phyloP scores from a whole-genome alignment of 92 coral and sea anemone species.

The Palythoa heliodiscus region DNA sequence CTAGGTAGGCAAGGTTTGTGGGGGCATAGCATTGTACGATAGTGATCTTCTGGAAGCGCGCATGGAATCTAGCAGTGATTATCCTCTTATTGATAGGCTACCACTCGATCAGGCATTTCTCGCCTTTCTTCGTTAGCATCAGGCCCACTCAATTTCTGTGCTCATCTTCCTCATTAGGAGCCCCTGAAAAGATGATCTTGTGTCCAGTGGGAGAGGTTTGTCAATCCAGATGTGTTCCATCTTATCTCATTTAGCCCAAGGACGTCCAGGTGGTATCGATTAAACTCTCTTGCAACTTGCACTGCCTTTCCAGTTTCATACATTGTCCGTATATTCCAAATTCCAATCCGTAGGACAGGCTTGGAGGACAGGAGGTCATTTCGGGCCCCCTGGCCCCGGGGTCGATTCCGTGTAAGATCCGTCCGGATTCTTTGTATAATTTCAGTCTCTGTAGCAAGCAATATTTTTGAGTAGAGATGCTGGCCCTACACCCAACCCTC shows the following conservation, averaged over 20 bases:
- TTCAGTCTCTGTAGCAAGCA: not conserved
- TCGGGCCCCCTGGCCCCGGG: not conserved
- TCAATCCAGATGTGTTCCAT: constrained; percentile 11
- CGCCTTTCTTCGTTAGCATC: too few relatives aligned
- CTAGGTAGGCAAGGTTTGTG: not conserved
- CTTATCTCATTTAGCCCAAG: not conserved
- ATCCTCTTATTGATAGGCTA: not conserved
- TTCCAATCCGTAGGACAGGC: not conserved
- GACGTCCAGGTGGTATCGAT: not conserved
- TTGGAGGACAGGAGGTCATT: not conserved
- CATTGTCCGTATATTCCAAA: not conserved
- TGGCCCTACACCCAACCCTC: not conserved
- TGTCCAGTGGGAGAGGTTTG: not conserved
- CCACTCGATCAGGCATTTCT: constrained; percentile 9
- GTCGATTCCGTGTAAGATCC: not conserved
- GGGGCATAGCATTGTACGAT: not conserved
- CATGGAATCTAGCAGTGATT: constrained; percentile 2
- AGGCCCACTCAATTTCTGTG: too few relatives aligned
- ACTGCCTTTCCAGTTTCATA: not conserved
- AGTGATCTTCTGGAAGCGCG: not conserved
- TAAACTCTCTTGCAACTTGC: constrained; percentile 1
- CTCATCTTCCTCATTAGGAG: too few relatives aligned
- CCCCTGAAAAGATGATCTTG: too few relatives aligned
- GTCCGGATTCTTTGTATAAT: not conserved
- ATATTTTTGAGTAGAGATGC: not conserved